A percentile compares a stretch with the other conserved stretches of the same genome.
phyloP scores from a whole-genome alignment of 2,113 vertebrate species.

The Gymnocephalus cernua region DNA sequence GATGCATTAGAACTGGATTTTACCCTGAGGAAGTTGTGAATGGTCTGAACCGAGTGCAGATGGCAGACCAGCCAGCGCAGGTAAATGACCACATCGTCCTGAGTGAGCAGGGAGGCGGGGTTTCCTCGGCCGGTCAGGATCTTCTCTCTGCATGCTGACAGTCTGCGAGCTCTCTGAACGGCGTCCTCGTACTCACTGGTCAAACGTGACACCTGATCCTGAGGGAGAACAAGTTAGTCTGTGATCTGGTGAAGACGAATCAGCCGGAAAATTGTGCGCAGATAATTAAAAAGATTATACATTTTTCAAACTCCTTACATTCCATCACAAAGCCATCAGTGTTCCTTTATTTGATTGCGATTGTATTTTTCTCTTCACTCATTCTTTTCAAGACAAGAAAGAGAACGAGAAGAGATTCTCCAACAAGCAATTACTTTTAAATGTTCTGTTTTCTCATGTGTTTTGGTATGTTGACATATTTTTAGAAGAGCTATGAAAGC shows the following conservation, averaged over 20 bases:
- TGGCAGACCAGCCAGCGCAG: conserved; percentile 83
- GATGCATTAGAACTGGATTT: neutral
- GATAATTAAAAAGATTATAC: neutral
- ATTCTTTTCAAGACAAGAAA: neutral
- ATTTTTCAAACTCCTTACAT: neutral
- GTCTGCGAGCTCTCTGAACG: conserved; percentile 81
- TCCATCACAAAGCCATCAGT: neutral
- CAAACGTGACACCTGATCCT: conserved; percentile 81
- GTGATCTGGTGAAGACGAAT: neutral
- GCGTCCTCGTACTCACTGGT: conserved; percentile 80
- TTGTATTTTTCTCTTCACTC: neutral
- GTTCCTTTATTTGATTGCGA: neutral
- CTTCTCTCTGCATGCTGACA: conserved; percentile 78
- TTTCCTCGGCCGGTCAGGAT: conserved; percentile 77
- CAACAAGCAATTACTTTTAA: neutral
- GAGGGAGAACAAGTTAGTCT: neutral
- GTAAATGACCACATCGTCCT: conserved; percentile 83
- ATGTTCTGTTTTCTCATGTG: neutral
- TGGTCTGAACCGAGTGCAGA: conserved; percentile 77
- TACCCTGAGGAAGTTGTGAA: conserved; percentile 84
- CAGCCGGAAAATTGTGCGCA: neutral
- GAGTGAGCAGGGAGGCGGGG: conserved; percentile 61
- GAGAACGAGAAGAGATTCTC: neutral
- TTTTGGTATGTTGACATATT: neutral
- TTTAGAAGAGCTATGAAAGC: neutral